A percentile compares a stretch with the other conserved stretches of the same genome.
phyloP scores from a whole-genome alignment of 2,888 invertebrate species.

The Plusia festucae region DNA sequence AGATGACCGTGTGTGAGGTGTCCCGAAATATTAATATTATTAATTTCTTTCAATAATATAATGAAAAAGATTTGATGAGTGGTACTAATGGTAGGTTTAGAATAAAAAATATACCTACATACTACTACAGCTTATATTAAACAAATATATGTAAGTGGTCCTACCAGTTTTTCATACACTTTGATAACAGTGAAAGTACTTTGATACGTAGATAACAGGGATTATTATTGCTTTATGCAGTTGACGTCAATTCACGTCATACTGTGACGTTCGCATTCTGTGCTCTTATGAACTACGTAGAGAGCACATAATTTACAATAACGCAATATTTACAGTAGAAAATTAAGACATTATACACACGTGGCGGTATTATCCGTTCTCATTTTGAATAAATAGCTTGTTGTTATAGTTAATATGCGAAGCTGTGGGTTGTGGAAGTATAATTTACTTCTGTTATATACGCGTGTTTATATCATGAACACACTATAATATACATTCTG shows the following conservation, averaged over 20 bases:
- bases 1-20: too few relatives aligned
- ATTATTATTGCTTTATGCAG: slow-evolving; percentile 16
- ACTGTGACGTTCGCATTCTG: slow-evolving; percentile 1
- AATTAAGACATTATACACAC: slow-evolving; percentile 30
- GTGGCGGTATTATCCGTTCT: slow-evolving; percentile 28
- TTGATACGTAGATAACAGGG: neutral
- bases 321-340: slow-evolving; percentile 26
- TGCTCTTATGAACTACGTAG: slow-evolving; percentile 8
- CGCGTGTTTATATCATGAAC: neutral
- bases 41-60: too few relatives aligned
- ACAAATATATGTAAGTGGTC: too few relatives aligned
- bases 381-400: slow-evolving; percentile 17
- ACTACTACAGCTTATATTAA: too few relatives aligned
- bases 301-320: slow-evolving; percentile 31
- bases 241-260: slow-evolving; percentile 25
- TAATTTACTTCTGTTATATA: neutral
- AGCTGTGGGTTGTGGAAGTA: neutral
- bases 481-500: too few relatives aligned
- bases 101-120: too few relatives aligned
- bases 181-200: neutral
- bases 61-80: too few relatives aligned
- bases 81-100: too few relatives aligned
- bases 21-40: too few relatives aligned
- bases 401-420: slow-evolving; percentile 3
- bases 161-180: neutral